Percentiles rank a stretch among this genome's conserved stretches.
Conservation (phyloP, 2,888 invertebrate genomes). For the Agonopterix heracliana region DNA sequence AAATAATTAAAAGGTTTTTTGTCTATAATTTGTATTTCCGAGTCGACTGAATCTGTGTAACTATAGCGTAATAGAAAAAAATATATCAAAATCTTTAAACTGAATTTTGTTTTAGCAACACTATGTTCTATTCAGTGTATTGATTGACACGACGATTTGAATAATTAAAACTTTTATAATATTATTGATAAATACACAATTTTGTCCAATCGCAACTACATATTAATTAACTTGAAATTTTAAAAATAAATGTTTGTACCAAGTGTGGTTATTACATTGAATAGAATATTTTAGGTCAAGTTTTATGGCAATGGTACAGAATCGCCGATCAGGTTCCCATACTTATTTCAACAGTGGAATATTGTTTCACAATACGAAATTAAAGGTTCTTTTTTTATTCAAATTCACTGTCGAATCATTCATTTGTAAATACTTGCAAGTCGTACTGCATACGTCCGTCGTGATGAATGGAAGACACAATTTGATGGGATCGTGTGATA, state of each 20-base stretch:
- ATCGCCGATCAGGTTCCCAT: neutral
- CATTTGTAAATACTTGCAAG: constrained; percentile 52
- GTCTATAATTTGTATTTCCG: constrained; percentile 52
- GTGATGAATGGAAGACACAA: constrained; percentile 29
- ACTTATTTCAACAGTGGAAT: neutral
- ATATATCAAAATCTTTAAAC: too few relatives aligned
- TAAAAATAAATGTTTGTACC: neutral
- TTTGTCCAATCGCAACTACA: too few relatives aligned
- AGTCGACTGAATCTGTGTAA: constrained; percentile 66
- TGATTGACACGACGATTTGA: constrained; percentile 41
- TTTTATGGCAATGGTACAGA: neutral
- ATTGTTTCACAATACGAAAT: constrained; percentile 8
- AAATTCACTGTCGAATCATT: constrained; percentile 32
- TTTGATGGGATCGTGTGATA: constrained; percentile 47
- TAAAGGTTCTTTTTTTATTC: constrained; percentile 19
- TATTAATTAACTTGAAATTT: neutral
- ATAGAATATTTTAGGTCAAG: constrained; percentile 28
- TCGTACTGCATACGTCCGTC: constrained; percentile 32
- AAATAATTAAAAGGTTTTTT: constrained; percentile 38
- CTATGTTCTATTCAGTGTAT: constrained; percentile 43
- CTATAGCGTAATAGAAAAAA: constrained; percentile 45
- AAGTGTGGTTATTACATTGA: constrained; percentile 33
- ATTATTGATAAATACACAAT: neutral
- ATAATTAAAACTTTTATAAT: constrained; percentile 19
- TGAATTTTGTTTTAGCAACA: neutral